Base-by-base conservation (phyloP, 2,797 vertebrate species). In the Miichthys miiuy region DNA sequence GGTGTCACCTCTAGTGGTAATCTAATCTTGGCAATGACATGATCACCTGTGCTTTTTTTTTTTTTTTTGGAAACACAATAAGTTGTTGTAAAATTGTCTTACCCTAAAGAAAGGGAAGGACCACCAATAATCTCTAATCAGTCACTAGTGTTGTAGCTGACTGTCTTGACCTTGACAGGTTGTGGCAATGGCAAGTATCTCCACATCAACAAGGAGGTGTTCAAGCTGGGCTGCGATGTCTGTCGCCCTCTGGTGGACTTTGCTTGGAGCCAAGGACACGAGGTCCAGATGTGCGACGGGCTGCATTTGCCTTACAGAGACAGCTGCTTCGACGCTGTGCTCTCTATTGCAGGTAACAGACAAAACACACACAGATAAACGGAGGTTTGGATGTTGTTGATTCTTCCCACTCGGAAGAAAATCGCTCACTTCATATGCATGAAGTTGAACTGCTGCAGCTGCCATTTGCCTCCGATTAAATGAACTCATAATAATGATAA, bases 161-260 rank as follows among this genome's bases (percentile, higher is more conserved):
- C 55, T 34, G 66, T 71, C n/a, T 70, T 66, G 61, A 69, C 61
- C 61, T 75, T 88, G 86, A 27, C 85, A 97, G 96, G 95, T 79
- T 96, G 95, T 63, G 87, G 95, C 75, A 97, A 96, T 81, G 94
- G 95, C 63, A 97, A 96, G 93, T 95, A 96, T 69, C 93, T 96
- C 80, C 93, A 91, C 93, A 96, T 97, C 88, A 96, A 91, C 88
- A 92, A 91, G 86, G 87, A 93, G 42, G 91, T 81, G 82, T 95
- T 95, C 90, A 96, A 96, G 91, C 87, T 96, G 88, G 93, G 93
- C 16, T 95, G 95, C 2, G 88, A 95, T 30, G 93, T 93, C 13
- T 95, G 93, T 85, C 94, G 92, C 82, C 94, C 93, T 0, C 84
- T 96, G 86, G 94, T 96, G 92, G 94, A 96, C 86, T 93, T 79